phyloP scores from a whole-genome alignment of 1,140 invertebrate species.

The Elysia chlorotica region DNA sequence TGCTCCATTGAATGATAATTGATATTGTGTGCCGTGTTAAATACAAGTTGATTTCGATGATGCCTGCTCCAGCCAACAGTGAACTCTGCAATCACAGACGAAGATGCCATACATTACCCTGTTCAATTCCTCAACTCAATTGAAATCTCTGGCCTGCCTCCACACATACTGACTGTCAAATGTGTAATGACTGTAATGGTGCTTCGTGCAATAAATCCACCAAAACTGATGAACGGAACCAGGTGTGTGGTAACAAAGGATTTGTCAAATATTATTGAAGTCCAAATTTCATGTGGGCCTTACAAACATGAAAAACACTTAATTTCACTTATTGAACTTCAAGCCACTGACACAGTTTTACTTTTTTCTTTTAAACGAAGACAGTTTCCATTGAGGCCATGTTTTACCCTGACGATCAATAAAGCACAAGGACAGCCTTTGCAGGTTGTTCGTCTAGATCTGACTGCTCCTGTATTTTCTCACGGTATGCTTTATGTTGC shows the following conservation, averaged over 20 bases:
- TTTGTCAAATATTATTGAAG: background rate
- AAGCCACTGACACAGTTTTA: constrained; percentile 28
- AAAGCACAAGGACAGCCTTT: constrained; percentile 66
- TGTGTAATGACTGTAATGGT: background rate
- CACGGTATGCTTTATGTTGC: constrained; percentile 53
- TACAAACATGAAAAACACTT: background rate
- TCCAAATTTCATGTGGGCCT: background rate
- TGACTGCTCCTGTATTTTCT: constrained; percentile 30
- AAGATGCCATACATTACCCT: background rate
- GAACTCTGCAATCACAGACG: background rate
- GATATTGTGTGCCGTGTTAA: too few relatives aligned
- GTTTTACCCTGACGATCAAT: constrained; percentile 67
- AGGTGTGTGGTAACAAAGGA: background rate
- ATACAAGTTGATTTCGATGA: background rate
- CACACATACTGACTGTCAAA: background rate
- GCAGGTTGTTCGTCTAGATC: constrained; percentile 36
- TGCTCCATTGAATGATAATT: too few relatives aligned
- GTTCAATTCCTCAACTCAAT: background rate
- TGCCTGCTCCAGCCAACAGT: background rate
- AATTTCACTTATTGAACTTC: constrained; percentile 13
- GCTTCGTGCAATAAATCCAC: background rate
- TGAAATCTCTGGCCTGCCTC: background rate
- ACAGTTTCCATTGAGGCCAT: constrained; percentile 64
- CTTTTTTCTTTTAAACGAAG: constrained; percentile 61
- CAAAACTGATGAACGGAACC: background rate